Evolutionary conservation across 2,113 vertebrate genomes (phyloP).

Genomic region (Phylloscopus trochiloides): DNA sequence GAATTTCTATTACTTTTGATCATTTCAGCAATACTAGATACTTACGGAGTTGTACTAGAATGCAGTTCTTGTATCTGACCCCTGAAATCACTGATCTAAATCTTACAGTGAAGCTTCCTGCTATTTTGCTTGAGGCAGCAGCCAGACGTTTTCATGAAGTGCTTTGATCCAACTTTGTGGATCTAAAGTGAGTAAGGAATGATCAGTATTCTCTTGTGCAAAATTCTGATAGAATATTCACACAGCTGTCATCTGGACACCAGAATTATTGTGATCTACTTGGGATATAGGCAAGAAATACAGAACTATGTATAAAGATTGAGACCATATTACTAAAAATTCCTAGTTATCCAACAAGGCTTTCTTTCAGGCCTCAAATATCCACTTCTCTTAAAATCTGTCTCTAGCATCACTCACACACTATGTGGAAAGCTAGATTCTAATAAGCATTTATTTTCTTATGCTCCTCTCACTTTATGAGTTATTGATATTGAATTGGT

Average conservation of each 20-base stretch:
- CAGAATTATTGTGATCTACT: neutral
- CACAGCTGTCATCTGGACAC: neutral
- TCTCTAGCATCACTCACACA: neutral
- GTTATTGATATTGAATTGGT: neutral
- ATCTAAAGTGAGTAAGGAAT: neutral
- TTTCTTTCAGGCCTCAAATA: neutral
- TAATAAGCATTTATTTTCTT: neutral
- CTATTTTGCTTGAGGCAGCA: neutral
- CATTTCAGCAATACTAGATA: neutral
- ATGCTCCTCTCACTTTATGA: neutral
- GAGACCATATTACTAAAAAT: neutral
- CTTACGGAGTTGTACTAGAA: neutral
- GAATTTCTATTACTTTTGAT: neutral
- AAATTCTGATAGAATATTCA: neutral
- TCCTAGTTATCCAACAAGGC: neutral
- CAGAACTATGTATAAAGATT: neutral
- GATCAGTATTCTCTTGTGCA: neutral
- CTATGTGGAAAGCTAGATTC: neutral
- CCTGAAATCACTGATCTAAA: neutral
- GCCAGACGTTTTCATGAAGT: neutral
- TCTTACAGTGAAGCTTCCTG: neutral
- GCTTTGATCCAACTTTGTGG: neutral
- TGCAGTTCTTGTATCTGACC: neutral
- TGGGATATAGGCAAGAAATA: neutral
- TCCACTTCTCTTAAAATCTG: neutral